Evolutionary conservation across 2,888 invertebrate genomes (phyloP).

Genomic region (Drosophila putrida): DNA sequence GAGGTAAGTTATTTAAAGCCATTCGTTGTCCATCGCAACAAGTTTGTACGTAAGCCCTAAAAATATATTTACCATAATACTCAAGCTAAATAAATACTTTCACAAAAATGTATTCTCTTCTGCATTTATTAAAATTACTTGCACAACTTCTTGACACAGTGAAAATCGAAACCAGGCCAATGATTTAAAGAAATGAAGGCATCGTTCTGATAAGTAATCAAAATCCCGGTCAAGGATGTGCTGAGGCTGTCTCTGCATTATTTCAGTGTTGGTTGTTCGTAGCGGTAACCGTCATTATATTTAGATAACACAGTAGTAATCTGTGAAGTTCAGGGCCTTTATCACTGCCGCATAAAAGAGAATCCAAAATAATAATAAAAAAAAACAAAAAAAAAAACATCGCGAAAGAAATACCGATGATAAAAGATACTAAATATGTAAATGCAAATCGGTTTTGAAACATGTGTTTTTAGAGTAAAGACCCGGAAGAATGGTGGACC

Average conservation of each 20-base stretch:
- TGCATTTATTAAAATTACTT: not conserved
- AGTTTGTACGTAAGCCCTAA: too few species aligned
- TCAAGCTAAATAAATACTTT: not conserved
- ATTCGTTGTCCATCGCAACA: too few species aligned
- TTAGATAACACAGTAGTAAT: constrained; percentile 26
- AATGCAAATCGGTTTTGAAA: constrained; percentile 63
- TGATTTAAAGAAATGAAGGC: constrained; percentile 31
- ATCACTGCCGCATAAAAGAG: constrained; percentile 52
- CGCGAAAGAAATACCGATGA: constrained; percentile 40
- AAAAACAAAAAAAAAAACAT: constrained; percentile 33
- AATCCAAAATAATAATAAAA: constrained; percentile 38
- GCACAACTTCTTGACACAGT: not conserved
- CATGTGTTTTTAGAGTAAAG: constrained; percentile 44
- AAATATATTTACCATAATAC: too few species aligned
- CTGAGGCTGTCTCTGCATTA: constrained; percentile 8
- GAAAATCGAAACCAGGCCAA: constrained; percentile 48
- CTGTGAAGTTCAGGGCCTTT: constrained; percentile 68
- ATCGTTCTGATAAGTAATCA: constrained; percentile 58
- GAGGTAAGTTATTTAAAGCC: too few species aligned
- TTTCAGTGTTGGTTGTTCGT: constrained; percentile 19
- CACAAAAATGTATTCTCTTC: not conserved
- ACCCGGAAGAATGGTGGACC: constrained; percentile 62
- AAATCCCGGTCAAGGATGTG: constrained; percentile 69
- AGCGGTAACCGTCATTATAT: constrained; percentile 47
- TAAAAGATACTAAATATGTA: constrained; percentile 48